These are phyloP conservation scores for Stichopus chloronotus DNA, from an alignment of 35 echinoderm and acorn worm species.

Conservation along the genomic window DNA sequence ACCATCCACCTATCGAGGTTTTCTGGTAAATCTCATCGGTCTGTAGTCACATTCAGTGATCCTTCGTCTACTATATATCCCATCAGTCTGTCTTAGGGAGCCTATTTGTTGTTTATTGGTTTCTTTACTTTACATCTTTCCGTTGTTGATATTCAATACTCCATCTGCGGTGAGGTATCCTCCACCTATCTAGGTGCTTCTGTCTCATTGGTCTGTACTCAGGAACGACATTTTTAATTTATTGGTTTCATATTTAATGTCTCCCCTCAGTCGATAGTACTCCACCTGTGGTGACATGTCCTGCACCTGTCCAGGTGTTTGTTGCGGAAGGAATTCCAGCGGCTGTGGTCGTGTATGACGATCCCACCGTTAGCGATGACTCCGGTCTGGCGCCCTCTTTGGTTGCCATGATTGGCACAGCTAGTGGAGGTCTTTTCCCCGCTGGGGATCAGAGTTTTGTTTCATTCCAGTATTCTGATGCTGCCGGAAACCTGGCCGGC, in stretches of 20 bases:
- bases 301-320: neutral
- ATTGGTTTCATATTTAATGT: neutral
- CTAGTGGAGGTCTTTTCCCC: conserved; percentile 14
- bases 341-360: neutral
- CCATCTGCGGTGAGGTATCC: too few species aligned
- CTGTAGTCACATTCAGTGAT: too few species aligned
- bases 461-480: conserved; percentile 20
- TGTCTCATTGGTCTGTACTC: too few species aligned
- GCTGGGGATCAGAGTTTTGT: neutral
- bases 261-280: neutral
- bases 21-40: too few species aligned
- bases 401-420: neutral
- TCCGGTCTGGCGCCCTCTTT: conserved; percentile 3
- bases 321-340: neutral
- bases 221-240: too few species aligned
- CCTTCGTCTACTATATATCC: too few species aligned
- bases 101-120: too few species aligned
- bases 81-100: too few species aligned
- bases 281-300: neutral
- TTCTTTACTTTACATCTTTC: too few species aligned
- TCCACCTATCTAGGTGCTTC: too few species aligned
- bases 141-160: too few species aligned
- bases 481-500: conserved; percentile 2
- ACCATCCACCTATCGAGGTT: too few species aligned
- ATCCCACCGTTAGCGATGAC: neutral